Evolutionary conservation across 1,140 invertebrate genomes (phyloP).

Genomic region (Apis florea): DNA sequence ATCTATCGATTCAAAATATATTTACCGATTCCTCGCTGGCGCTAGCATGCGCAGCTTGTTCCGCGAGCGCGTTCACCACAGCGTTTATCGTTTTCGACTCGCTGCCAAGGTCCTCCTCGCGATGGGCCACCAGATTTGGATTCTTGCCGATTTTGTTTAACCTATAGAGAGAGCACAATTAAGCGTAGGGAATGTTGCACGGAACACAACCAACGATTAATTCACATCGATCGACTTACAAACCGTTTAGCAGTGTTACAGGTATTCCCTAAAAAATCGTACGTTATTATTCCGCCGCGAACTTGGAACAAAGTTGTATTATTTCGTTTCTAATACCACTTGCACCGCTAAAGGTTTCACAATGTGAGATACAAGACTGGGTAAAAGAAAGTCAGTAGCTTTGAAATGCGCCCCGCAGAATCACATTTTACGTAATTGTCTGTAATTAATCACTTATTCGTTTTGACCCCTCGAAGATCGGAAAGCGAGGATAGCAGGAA

Average conservation of each 20-base stretch:
- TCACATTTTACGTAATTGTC: conserved; percentile 11
- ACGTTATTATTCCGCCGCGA: conserved; percentile 13
- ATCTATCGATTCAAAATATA: neutral
- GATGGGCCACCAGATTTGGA: conserved; percentile 95
- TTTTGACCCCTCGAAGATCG: neutral
- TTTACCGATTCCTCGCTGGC: conserved; percentile 87
- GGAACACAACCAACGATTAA: conserved; percentile 76
- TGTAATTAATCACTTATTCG: neutral
- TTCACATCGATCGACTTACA: conserved; percentile 74
- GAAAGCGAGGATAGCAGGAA: neutral
- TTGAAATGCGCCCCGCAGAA: conserved; percentile 31
- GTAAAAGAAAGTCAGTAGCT: conserved; percentile 50
- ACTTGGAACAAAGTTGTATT: conserved; percentile 53
- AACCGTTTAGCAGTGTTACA: conserved; percentile 72
- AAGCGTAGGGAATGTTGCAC: conserved; percentile 80
- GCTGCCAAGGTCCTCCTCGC: conserved; percentile 92
- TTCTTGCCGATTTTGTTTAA: conserved; percentile 99
- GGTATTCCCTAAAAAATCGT: conserved; percentile 53
- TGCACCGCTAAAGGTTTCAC: conserved; percentile 63
- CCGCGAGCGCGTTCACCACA: conserved; percentile 93
- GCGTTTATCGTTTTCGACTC: conserved; percentile 95
- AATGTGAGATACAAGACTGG: conserved; percentile 45
- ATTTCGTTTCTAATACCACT: conserved; percentile 56
- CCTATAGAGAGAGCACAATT: conserved; percentile 81
- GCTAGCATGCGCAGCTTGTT: conserved; percentile 91